These are phyloP conservation scores for Orestias chungarensis DNA, from an alignment of 2,797 vertebrate genomes.

Conservation along the genomic window DNA sequence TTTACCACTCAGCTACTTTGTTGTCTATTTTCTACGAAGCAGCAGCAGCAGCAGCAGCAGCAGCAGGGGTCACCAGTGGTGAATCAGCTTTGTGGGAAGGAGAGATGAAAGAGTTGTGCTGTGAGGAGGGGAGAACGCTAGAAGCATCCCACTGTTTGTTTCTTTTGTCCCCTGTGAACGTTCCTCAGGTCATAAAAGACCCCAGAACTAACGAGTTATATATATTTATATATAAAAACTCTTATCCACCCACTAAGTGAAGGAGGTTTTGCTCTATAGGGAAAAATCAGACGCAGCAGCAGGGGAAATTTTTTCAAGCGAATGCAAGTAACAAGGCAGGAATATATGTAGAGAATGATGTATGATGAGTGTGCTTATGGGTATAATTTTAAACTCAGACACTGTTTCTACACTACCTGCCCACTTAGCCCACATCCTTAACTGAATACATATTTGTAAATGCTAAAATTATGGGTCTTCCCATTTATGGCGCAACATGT, in stretches of 20 bases:
- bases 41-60: slow-evolving; percentile 32
- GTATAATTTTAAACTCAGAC: slow-evolving; percentile 32
- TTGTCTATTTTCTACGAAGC: slow-evolving; percentile 72
- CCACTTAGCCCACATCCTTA: neutral
- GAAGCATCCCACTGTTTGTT: slow-evolving; percentile 67
- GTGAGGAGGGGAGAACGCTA: slow-evolving; percentile 47
- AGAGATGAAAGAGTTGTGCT: slow-evolving; percentile 65
- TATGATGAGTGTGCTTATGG: slow-evolving; percentile 40
- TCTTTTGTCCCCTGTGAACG: slow-evolving; percentile 70
- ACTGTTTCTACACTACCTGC: slow-evolving; percentile 8
- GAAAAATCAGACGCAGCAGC: slow-evolving; percentile 45
- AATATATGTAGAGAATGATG: slow-evolving; percentile 33
- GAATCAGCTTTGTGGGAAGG: slow-evolving; percentile 76
- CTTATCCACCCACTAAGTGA: slow-evolving; percentile 58
- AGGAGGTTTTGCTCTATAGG: slow-evolving; percentile 39
- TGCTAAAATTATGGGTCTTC: too few relatives aligned
- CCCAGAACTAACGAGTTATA: slow-evolving; percentile 43
- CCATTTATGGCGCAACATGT: neutral
- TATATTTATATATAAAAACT: slow-evolving; percentile 51
- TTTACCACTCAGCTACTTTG: slow-evolving; percentile 74
- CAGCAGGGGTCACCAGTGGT: slow-evolving; percentile 69
- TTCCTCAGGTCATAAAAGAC: slow-evolving; percentile 55
- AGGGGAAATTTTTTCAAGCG: slow-evolving; percentile 34
- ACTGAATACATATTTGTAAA: neutral
- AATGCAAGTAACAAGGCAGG: slow-evolving; percentile 39